A percentile compares a stretch with the other conserved stretches of the same genome.
Conservation (phyloP, 2,113 vertebrate genomes). For the Ploceus nigricollis region DNA sequence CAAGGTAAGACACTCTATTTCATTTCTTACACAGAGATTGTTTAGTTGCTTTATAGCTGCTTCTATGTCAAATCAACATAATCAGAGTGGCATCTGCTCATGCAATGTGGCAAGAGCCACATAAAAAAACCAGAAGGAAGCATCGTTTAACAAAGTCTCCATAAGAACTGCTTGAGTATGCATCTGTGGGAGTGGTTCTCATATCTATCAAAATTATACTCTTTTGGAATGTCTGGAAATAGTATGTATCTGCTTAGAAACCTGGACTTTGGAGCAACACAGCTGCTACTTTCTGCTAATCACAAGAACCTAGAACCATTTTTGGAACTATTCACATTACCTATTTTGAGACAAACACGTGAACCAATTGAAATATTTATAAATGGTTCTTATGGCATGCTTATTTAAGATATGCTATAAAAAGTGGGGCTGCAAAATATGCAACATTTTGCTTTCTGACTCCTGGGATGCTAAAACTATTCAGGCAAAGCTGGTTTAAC, state of each 20-base stretch:
- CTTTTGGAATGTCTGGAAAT: not conserved
- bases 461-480: not conserved
- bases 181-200: not conserved
- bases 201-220: not conserved
- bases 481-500: not conserved
- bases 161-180: not conserved
- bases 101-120: not conserved
- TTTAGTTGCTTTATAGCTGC: not conserved
- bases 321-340: not conserved
- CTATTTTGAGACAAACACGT: not conserved
- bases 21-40: not conserved
- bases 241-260: not conserved
- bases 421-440: not conserved
- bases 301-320: not conserved
- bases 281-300: not conserved
- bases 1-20: constrained; percentile 78
- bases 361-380: not conserved
- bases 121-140: not conserved
- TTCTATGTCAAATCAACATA: not conserved
- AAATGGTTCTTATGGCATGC: not conserved
- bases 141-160: not conserved
- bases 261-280: not conserved
- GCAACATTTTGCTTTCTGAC: not conserved
- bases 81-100: not conserved
- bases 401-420: not conserved